Evolutionary conservation across 2,113 vertebrate genomes (phyloP).

Genomic region (Uropsilus gracilis): DNA sequence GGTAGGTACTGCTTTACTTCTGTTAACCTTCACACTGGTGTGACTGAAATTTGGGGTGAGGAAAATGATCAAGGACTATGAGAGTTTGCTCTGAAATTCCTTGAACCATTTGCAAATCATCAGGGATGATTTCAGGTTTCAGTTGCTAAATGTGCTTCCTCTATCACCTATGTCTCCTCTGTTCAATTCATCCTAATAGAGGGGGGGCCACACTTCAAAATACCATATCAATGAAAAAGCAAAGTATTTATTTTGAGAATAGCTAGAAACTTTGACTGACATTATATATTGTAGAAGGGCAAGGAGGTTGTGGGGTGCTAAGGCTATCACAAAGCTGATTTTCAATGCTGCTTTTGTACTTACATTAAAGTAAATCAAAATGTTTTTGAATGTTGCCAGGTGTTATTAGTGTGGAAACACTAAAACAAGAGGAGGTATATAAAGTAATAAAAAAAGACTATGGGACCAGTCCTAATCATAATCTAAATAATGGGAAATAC

Average conservation of each 20-base stretch:
- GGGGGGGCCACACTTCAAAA: not conserved
- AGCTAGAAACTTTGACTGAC: not conserved
- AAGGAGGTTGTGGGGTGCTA: not conserved
- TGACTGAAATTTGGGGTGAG: no score
- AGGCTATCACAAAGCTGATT: not conserved
- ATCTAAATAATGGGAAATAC: slow-evolving; percentile 74
- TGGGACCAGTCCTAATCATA: slow-evolving; percentile 74
- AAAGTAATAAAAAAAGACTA: slow-evolving; percentile 71
- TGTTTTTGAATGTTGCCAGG: slow-evolving; percentile 61
- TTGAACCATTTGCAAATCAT: not conserved
- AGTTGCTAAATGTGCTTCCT: not conserved
- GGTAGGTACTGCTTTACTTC: not conserved
- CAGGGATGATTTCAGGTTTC: not conserved
- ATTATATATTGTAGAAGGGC: not conserved
- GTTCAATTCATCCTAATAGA: not conserved
- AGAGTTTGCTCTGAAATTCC: not conserved
- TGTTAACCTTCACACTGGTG: not conserved
- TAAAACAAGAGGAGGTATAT: slow-evolving; percentile 76
- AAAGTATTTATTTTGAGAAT: not conserved
- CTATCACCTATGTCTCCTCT: not conserved
- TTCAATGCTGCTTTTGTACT: slow-evolving; percentile 45
- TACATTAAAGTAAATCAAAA: slow-evolving; percentile 61
- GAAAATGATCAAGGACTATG: not conserved
- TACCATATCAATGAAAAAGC: not conserved
- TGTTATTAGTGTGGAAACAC: slow-evolving; percentile 68